phyloP scores from a whole-genome alignment of 2,888 invertebrate genomes.

The Cyaniris semiargus region DNA sequence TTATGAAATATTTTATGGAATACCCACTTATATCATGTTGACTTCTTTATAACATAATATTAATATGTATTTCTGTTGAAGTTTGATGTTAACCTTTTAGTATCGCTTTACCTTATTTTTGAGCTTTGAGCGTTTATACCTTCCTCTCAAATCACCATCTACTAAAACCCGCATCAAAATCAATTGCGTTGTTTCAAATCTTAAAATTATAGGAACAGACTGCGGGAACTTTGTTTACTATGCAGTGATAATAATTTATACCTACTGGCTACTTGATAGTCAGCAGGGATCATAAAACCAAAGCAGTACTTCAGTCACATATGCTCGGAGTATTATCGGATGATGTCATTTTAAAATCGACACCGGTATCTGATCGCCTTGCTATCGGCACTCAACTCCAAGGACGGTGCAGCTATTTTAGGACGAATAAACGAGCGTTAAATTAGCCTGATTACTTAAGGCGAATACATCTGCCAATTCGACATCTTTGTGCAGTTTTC shows the following conservation, averaged over 20 bases:
- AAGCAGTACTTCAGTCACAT: conserved; percentile 8
- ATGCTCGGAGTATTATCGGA: conserved; percentile 10
- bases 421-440: not conserved
- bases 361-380: conserved; percentile 10
- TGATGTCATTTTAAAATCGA: conserved; percentile 27
- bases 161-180: too few species aligned
- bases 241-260: not conserved
- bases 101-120: too few species aligned
- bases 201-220: not conserved
- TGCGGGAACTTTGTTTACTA: not conserved
- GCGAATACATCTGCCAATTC: too few species aligned
- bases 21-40: not conserved
- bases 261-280: not conserved
- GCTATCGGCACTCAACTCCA: conserved; percentile 27
- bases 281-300: not conserved
- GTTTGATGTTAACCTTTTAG: too few species aligned
- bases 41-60: too few species aligned
- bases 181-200: too few species aligned
- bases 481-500: too few species aligned
- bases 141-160: too few species aligned
- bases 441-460: not conserved
- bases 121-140: too few species aligned
- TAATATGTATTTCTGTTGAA: too few species aligned
- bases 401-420: conserved; percentile 14
- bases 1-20: not conserved